Conservation (phyloP, 2,797 vertebrate species). For the Thalassophryne amazonica region DNA sequence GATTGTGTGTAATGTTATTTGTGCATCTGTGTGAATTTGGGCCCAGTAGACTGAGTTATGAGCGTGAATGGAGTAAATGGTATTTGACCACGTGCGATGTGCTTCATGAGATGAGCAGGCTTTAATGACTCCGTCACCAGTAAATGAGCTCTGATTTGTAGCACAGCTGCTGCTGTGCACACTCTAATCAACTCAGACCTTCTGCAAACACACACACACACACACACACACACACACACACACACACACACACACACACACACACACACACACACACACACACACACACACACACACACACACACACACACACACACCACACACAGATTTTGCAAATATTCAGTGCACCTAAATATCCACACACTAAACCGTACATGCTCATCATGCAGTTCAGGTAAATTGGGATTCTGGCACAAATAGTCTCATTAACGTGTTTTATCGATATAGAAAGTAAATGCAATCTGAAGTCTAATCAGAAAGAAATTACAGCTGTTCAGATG, state of each 20-base stretch:
- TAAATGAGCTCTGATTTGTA: slow-evolving; percentile 79
- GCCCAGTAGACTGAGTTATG: slow-evolving; percentile 62
- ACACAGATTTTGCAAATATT: slow-evolving; percentile 5
- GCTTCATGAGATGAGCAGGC: slow-evolving; percentile 76
- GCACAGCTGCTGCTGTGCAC: slow-evolving; percentile 69
- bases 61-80: slow-evolving; percentile 54
- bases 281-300: slow-evolving; percentile 4
- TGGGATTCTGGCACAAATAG: slow-evolving; percentile 52
- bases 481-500: slow-evolving; percentile 55
- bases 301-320: background rate
- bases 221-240: slow-evolving; percentile 1
- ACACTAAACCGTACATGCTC: slow-evolving; percentile 33
- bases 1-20: slow-evolving; percentile 14
- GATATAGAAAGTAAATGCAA: slow-evolving; percentile 57
- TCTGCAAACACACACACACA: slow-evolving; percentile 36
- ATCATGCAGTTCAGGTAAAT: slow-evolving; percentile 16
- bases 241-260: slow-evolving; percentile 1
- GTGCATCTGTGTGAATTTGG: slow-evolving; percentile 18
- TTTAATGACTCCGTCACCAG: slow-evolving; percentile 80
- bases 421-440: slow-evolving; percentile 49
- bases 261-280: background rate
- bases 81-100: slow-evolving; percentile 67
- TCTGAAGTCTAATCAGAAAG: slow-evolving; percentile 54
- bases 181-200: slow-evolving; percentile 59
- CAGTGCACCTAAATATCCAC: slow-evolving; percentile 29